Evolutionary conservation across 2,113 vertebrate species (phyloP).

Genomic region (Edolisoma coerulescens): DNA sequence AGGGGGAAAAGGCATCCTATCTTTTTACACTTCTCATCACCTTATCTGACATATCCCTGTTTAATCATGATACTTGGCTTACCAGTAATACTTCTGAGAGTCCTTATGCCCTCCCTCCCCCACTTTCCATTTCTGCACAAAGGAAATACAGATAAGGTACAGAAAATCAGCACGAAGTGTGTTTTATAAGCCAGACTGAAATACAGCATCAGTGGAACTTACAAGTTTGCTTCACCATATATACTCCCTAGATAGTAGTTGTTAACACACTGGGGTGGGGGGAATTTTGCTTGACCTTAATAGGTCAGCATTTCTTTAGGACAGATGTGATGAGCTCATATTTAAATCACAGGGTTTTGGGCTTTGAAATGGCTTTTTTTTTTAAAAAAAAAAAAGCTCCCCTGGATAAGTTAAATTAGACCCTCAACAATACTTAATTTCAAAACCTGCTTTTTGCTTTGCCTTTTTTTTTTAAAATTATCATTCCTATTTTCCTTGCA

Average conservation of each 20-base stretch:
- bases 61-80: conserved; percentile 37
- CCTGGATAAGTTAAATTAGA: background rate
- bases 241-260: background rate
- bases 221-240: background rate
- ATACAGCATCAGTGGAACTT: background rate
- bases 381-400: background rate
- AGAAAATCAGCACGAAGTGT: background rate
- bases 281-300: background rate
- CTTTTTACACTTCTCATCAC: conserved; percentile 60
- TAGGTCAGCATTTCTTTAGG: background rate
- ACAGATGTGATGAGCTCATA: background rate
- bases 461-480: background rate
- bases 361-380: too few relatives aligned
- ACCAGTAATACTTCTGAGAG: conserved; percentile 10
- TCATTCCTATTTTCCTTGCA: background rate
- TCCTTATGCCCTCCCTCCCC: background rate
- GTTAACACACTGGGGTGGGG: background rate
- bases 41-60: conserved; percentile 40
- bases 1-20: conserved; percentile 41
- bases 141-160: conserved; percentile 23
- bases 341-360: background rate
- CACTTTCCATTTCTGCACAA: background rate
- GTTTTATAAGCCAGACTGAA: background rate
- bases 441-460: background rate
- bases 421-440: background rate